These are phyloP conservation scores for Hyperoplus immaculatus DNA, from an alignment of 2,797 vertebrate species.

Conservation along the genomic window DNA sequence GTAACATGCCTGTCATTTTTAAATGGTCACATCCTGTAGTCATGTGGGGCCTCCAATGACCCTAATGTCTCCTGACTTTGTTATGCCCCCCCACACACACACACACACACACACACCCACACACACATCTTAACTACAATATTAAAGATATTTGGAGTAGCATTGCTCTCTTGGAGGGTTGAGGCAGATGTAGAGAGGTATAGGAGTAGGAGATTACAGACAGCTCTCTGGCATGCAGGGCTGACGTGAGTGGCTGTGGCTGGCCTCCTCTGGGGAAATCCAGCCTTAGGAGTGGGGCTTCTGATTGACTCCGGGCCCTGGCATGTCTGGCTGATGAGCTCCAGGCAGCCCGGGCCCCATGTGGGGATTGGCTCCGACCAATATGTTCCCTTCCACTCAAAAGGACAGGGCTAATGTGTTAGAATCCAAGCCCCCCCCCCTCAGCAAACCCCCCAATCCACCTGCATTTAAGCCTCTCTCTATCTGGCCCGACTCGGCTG, in stretches of 20 bases:
- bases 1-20: neutral
- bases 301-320: slow-evolving; percentile 84
- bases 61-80: neutral
- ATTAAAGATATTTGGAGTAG: slow-evolving; percentile 31
- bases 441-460: slow-evolving; percentile 69
- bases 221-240: slow-evolving; percentile 52
- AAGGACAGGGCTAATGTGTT: slow-evolving; percentile 83
- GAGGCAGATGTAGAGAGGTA: slow-evolving; percentile 40
- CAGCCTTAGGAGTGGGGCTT: slow-evolving; percentile 73
- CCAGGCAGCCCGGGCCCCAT: slow-evolving; percentile 74
- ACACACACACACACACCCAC: too few species aligned
- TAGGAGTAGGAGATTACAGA: slow-evolving; percentile 58
- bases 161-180: slow-evolving; percentile 45
- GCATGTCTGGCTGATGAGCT: slow-evolving; percentile 85
- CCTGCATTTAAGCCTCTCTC: slow-evolving; percentile 80
- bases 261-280: slow-evolving; percentile 83
- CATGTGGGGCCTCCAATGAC: neutral
- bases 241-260: slow-evolving; percentile 81
- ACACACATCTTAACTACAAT: slow-evolving; percentile 13
- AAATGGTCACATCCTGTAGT: neutral
- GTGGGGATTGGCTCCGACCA: slow-evolving; percentile 77
- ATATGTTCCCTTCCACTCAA: slow-evolving; percentile 83
- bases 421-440: slow-evolving; percentile 58
- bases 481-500: slow-evolving; percentile 68
- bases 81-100: too few species aligned